Evolutionary conservation across 2,888 invertebrate genomes (phyloP).

Genomic region (Drosophila kambysellisi): DNA sequence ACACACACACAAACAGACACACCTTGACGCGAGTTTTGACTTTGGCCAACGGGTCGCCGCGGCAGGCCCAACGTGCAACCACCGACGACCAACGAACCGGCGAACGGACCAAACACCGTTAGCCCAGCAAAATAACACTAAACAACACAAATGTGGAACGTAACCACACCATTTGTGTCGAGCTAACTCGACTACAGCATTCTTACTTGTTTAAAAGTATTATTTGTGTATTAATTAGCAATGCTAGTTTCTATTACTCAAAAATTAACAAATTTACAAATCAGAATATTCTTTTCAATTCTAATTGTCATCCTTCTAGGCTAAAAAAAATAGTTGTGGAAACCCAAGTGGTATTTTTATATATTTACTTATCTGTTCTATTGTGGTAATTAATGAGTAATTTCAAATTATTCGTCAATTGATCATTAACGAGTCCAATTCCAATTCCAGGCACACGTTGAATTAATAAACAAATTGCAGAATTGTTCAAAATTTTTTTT

Average conservation of each 20-base stretch:
- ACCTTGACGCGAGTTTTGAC: constrained; percentile 60
- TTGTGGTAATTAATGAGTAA: neutral
- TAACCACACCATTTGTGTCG: neutral
- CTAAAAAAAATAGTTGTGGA: neutral
- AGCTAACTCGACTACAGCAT: too few species aligned
- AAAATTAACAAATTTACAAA: neutral
- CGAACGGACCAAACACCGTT: constrained; percentile 24
- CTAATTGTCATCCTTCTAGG: neutral
- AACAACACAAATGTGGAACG: constrained; percentile 8
- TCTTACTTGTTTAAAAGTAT: too few species aligned
- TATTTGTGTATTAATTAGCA: neutral
- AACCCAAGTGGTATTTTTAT: too few species aligned
- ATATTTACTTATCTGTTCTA: neutral
- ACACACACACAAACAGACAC: neutral
- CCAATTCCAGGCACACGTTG: neutral
- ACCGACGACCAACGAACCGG: constrained; percentile 8
- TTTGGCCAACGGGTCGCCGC: constrained; percentile 26
- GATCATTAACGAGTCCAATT: too few species aligned
- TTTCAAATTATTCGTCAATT: neutral
- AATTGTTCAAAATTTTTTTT: neutral
- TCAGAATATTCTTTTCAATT: neutral
- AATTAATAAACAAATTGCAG: neutral
- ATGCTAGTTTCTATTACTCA: neutral
- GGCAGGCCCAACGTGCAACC: constrained; percentile 33
- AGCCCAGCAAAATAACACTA: constrained; percentile 29